These are phyloP conservation scores for Caloenas nicobarica DNA, from an alignment of 2,113 vertebrate genomes.

Conservation along the genomic window DNA sequence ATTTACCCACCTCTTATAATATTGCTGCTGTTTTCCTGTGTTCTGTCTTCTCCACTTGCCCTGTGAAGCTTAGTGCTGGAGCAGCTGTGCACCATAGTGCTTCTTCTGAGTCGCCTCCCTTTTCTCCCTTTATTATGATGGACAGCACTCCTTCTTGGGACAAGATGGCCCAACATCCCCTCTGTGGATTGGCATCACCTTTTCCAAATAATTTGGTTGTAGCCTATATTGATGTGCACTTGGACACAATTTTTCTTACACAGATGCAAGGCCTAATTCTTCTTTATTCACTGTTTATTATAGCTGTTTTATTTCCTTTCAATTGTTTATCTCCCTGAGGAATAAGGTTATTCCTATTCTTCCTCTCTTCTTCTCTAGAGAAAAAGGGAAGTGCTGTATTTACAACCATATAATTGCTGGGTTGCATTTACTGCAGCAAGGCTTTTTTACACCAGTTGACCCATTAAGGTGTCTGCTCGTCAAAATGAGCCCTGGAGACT, in stretches of 20 bases:
- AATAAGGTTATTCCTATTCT: neutral
- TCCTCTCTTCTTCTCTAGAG: neutral
- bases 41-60: neutral
- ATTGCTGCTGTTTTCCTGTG: neutral
- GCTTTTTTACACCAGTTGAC: neutral
- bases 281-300: neutral
- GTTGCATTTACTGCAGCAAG: neutral
- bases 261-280: neutral
- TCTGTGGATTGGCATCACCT: neutral
- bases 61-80: neutral
- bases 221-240: neutral
- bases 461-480: neutral
- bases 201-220: neutral
- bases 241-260: neutral
- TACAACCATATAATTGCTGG: neutral
- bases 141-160: neutral
- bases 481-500: neutral
- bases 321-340: neutral
- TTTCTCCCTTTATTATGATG: neutral
- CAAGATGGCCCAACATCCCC: neutral
- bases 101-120: neutral
- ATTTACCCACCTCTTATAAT: neutral
- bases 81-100: rapidly evolving
- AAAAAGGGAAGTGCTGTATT: neutral
- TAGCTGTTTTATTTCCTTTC: neutral